Base-by-base conservation (phyloP, 1,140 invertebrate genomes). In the Uloborus diversus region DNA sequence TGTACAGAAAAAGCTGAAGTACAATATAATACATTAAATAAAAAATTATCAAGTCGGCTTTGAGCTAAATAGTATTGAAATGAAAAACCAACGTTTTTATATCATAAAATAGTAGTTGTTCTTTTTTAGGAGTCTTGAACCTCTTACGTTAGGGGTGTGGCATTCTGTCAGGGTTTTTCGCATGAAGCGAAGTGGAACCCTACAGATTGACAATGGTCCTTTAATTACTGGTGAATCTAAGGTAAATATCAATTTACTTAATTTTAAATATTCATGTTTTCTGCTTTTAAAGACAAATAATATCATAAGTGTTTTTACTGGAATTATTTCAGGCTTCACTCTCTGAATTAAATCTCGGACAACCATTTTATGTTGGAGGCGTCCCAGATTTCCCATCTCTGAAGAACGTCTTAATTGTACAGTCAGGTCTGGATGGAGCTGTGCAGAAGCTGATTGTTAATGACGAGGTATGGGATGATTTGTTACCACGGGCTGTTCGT, bases 331-430 rank as follows among this genome's bases (percentile, higher is more conserved):
- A 93, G 81, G 92, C 91, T 75, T 90, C 92, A 13, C 88, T 95
- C 4, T 93, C 91, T 9, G 93, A 96, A 84, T 88, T 96, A 14
- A 96, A 96, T 87, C 87, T 97, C 13, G 92, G 93, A 66, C 89
- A 93, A 83, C 92, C 93, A 25, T 87, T 96, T n/a, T 96, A 92
- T 83, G 89, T 97, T 79, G 95, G 95, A 83, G 94, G 94, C n/a
- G 89, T 94, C 65, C 91, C 92, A 71, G 90, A 91, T 53, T 80
- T 75, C 59, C n/a, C 42, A 14, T 57, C 65, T 7, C 27, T 71
- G 14, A 71, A 73, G 66, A 53, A 75, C 28, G 49, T 49, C 7
- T 65, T 75, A 32, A 42, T 65, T 7, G 76, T 79, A 0, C 76
- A 79, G 49, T 90, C 90, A 83, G 93, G 93, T 83, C 92, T 96